These are phyloP conservation scores for Campoplex nolae DNA, from an alignment of 2,888 invertebrate genomes.

Conservation along the genomic window DNA sequence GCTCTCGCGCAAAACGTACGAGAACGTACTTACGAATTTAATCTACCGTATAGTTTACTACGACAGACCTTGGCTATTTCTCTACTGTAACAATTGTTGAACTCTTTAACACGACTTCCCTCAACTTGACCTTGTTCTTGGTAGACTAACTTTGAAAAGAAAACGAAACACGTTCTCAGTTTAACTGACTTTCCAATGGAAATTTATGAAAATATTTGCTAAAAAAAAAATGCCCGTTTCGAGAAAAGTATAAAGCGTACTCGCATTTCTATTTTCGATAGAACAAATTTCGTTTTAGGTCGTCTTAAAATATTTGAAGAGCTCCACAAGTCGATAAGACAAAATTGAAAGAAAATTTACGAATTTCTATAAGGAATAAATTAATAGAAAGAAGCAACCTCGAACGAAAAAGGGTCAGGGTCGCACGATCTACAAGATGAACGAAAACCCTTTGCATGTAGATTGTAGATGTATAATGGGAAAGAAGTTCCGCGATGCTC, in stretches of 20 bases:
- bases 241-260: not conserved
- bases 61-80: conserved; percentile 13
- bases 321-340: too few species aligned
- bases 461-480: not conserved
- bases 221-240: not conserved
- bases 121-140: conserved; percentile 28
- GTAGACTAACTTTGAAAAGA: not conserved
- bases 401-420: conserved; percentile 16
- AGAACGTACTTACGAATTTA: conserved; percentile 24
- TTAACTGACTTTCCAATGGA: not conserved
- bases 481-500: conserved; percentile 31
- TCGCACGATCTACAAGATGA: not conserved
- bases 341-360: not conserved
- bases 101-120: conserved; percentile 14
- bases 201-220: not conserved
- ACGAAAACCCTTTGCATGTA: conserved; percentile 2
- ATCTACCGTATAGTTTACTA: conserved; percentile 49
- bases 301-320: too few species aligned
- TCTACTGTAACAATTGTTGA: not conserved
- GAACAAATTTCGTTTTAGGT: not conserved
- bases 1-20: conserved; percentile 18
- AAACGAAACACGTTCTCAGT: not conserved
- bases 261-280: not conserved
- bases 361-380: not conserved
- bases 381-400: not conserved